A percentile compares a stretch with the other conserved stretches of the same genome.
Evolutionary conservation across 2,113 vertebrate species (phyloP).

Genomic region (Podiceps cristatus): DNA sequence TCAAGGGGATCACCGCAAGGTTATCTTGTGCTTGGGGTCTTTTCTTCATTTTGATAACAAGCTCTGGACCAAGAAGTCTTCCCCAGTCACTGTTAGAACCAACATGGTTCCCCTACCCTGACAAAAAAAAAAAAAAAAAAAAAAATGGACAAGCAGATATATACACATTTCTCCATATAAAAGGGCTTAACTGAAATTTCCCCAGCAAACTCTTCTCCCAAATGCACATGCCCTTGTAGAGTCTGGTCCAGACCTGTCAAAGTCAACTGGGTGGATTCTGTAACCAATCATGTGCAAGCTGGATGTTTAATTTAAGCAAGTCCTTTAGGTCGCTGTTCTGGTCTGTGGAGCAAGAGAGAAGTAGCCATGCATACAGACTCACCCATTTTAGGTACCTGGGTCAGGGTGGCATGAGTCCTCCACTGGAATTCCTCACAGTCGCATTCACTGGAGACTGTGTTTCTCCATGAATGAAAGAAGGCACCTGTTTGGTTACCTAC

Average conservation of each 20-base stretch:
- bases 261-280: background rate
- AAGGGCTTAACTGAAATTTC: background rate
- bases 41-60: background rate
- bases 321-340: background rate
- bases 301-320: background rate
- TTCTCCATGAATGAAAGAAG: background rate
- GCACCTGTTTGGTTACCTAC: fast-evolving
- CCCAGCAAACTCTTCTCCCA: background rate
- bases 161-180: background rate
- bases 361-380: fast-evolving
- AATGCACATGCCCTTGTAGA: background rate
- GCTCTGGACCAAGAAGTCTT: background rate
- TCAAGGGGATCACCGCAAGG: background rate
- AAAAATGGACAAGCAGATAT: background rate
- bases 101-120: background rate
- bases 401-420: background rate
- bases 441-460: background rate
- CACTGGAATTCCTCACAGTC: background rate
- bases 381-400: background rate
- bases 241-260: background rate
- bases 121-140: background rate
- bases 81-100: background rate
- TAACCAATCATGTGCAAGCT: fast-evolving
- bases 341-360: background rate
- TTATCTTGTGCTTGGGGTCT: background rate